Percentiles rank a stretch among this genome's conserved stretches.
Evolutionary conservation across 2,113 vertebrate species (phyloP).

Genomic region (Sylvietta virens): DNA sequence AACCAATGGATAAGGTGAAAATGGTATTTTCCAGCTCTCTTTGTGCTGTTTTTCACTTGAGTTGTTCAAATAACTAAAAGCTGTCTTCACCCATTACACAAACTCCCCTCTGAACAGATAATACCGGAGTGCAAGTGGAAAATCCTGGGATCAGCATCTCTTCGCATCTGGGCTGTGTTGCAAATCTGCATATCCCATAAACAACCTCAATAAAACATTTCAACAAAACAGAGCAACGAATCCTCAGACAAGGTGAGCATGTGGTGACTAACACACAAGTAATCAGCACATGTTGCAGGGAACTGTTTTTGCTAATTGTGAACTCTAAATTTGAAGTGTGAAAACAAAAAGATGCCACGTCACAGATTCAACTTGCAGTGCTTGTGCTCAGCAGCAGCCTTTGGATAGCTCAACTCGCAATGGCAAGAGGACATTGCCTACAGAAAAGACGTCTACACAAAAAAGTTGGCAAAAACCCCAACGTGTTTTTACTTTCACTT

Average conservation of each 20-base stretch:
- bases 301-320: background rate
- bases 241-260: background rate
- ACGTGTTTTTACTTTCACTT: background rate
- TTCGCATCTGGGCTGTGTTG: background rate
- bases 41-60: background rate
- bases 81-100: background rate
- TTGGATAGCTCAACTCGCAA: background rate
- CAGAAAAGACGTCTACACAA: background rate
- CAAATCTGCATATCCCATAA: background rate
- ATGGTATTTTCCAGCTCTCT: background rate
- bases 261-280: background rate
- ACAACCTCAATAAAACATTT: background rate
- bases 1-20: background rate
- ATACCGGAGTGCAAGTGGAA: background rate
- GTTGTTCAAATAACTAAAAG: background rate
- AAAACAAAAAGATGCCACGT: background rate
- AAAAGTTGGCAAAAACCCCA: background rate
- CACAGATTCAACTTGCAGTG: background rate
- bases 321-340: background rate
- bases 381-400: background rate
- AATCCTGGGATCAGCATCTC: background rate
- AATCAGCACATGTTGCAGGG: background rate
- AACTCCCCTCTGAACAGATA: background rate
- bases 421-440: background rate
- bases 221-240: background rate